phyloP scores from a whole-genome alignment of 2,888 invertebrate genomes.

The Pachymerium ferrugineum region DNA sequence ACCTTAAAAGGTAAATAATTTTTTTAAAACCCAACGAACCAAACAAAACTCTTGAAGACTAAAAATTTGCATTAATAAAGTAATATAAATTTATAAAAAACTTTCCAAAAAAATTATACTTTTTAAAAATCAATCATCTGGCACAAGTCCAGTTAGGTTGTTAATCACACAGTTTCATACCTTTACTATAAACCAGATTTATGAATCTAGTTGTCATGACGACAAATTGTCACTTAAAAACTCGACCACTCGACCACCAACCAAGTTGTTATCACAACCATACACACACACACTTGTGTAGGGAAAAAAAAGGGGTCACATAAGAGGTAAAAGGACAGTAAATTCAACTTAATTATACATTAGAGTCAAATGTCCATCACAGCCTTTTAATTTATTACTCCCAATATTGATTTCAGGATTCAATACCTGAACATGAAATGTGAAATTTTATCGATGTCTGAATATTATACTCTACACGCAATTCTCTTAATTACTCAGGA shows the following conservation, averaged over 20 bases:
- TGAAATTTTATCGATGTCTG: background rate
- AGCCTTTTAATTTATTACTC: background rate
- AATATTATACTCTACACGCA: background rate
- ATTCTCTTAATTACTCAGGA: background rate
- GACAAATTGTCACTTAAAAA: constrained; percentile 9
- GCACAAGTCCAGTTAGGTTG: background rate
- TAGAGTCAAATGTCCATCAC: background rate
- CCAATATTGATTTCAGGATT: background rate
- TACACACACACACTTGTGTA: background rate
- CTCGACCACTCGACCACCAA: background rate
- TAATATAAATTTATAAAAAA: background rate
- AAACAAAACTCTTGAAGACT: background rate
- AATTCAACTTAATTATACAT: background rate
- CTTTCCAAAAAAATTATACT: background rate
- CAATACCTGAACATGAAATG: background rate
- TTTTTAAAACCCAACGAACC: background rate
- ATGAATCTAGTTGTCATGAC: background rate
- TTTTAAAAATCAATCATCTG: background rate
- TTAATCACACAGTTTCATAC: background rate
- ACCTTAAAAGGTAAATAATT: no score
- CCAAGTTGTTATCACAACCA: background rate
- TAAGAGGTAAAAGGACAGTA: background rate
- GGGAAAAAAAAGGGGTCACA: background rate
- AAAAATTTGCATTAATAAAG: background rate
- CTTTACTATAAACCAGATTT: constrained; percentile 1